Conservation (phyloP, 2,888 invertebrate genomes). For the Agrilus cyanescens region DNA sequence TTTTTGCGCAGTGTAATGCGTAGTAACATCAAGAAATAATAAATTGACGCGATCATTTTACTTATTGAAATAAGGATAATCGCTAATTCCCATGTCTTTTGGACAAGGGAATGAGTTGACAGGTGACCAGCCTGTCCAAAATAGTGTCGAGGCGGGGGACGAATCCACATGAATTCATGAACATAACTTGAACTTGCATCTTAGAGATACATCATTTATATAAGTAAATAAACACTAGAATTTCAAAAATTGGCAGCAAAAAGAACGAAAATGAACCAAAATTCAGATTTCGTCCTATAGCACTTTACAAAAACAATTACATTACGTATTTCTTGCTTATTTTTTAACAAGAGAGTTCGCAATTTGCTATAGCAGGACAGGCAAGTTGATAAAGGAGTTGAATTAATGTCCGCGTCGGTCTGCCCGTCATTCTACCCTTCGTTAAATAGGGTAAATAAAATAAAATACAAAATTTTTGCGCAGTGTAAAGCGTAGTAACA, state of each 20-base stretch:
- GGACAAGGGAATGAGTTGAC: no score
- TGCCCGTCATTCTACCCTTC: slow-evolving; percentile 40
- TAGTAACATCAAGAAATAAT: no score
- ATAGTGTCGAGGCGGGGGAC: slow-evolving; percentile 12
- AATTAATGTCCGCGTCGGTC: slow-evolving; percentile 40
- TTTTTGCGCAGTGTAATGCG: no score
- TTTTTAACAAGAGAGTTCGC: slow-evolving; percentile 20
- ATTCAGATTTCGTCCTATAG: background rate
- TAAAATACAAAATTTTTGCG: no score
- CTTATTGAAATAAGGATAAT: no score
- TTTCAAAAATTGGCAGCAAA: slow-evolving; percentile 9
- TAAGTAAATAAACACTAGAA: slow-evolving; percentile 10
- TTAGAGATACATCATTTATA: no score
- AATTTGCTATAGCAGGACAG: slow-evolving; percentile 27
- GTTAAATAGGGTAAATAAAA: slow-evolving; percentile 41
- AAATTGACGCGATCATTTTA: no score
- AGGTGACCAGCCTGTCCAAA: slow-evolving; percentile 19
- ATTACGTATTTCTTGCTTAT: slow-evolving; percentile 4
- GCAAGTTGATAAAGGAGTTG: slow-evolving; percentile 36
- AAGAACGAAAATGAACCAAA: slow-evolving; percentile 7
- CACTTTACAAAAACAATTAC: slow-evolving; percentile 3
- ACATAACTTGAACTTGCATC: slow-evolving; percentile 11
- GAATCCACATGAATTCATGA: slow-evolving; percentile 16
- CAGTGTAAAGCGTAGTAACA: no score
- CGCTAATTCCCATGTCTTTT: no score